These are phyloP conservation scores for Saccostrea cuccullata DNA, from an alignment of 1,140 invertebrate species.

Conservation along the genomic window DNA sequence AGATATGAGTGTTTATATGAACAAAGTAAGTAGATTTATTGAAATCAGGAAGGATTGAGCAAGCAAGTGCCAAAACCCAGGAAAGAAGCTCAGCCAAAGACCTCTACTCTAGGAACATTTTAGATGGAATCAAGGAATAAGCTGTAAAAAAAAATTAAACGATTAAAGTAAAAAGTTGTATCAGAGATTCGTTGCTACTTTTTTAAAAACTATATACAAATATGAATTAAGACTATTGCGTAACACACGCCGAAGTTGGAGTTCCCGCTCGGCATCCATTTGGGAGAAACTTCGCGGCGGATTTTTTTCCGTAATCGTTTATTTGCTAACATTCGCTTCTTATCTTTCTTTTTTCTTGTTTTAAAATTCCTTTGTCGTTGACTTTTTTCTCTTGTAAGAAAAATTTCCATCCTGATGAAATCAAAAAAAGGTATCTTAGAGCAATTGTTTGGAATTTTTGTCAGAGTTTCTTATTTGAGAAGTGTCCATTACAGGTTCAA, in stretches of 20 bases:
- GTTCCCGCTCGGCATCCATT: not conserved
- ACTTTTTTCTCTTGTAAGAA: not conserved
- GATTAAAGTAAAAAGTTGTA: not conserved
- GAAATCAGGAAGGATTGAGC: not conserved
- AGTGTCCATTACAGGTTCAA: no score
- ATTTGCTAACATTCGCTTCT: conserved; percentile 12
- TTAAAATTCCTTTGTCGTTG: conserved; percentile 18
- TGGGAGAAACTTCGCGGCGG: not conserved
- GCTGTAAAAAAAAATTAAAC: not conserved
- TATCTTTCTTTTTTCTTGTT: conserved; percentile 26
- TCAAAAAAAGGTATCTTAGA: not conserved
- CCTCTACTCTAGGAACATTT: not conserved
- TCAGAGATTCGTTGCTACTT: not conserved
- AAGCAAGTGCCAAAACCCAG: not conserved
- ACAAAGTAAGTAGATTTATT: not conserved
- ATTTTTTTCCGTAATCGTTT: conserved; percentile 25
- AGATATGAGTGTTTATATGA: not conserved
- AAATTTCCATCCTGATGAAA: not conserved
- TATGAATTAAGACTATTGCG: conserved; percentile 5
- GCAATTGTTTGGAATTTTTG: not conserved
- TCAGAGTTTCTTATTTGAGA: no score
- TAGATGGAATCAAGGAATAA: not conserved
- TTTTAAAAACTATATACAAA: not conserved
- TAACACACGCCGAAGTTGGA: not conserved
- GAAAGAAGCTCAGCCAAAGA: not conserved